Base-by-base conservation (phyloP, 2,113 vertebrate species). In the Catharus bicknelli region DNA sequence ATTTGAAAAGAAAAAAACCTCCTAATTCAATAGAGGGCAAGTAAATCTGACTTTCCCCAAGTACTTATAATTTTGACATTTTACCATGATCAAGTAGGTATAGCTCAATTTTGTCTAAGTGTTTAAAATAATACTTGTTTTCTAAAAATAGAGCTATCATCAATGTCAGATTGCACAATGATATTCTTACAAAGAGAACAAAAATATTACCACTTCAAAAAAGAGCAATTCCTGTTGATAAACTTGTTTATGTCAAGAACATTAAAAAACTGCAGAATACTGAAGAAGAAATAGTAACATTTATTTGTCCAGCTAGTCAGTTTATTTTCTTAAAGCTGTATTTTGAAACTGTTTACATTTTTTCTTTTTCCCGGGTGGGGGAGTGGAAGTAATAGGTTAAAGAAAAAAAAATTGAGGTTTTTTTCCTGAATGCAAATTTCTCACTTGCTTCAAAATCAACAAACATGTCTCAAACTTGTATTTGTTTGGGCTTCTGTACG, bases 241-340 rank as follows among this genome's bases (percentile, higher is more conserved):
- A 64, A 57, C 30, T 55, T 86, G 26, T 74, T 47, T 75, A 27
- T 40, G 14, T 57, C 48, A 72, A 66, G 74, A 54, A n/a, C 29
- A 30, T 53, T 21, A 86, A 50, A 23, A 61, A 84, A 50, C 32
- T 68, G 47, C 25, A 61, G 66, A n/a, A 64, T 27, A n/a, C 12
- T 16, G 17, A 67, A 72, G 40, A 82, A 30, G 32, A 78, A 84
- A 81, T 1, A 58, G 53, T 16, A 81, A 79, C 29, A 53, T 64
- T 86, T 70, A 64, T 94, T 82, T 92, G n/a, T 23, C 50, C 29
- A 87, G 40, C 22, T 58, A 70, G 18, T n/a, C 25, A 90, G 69
- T 63, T 91, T 74, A 54, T 88, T 78, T 92, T 86, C 61, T 54
- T 82, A 74, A 88, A 95, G 42, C 27, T 74, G 30, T 72, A 42